Base-by-base conservation (phyloP, 1,140 invertebrate species). In the Paramacrobiotus metropolitanus region DNA sequence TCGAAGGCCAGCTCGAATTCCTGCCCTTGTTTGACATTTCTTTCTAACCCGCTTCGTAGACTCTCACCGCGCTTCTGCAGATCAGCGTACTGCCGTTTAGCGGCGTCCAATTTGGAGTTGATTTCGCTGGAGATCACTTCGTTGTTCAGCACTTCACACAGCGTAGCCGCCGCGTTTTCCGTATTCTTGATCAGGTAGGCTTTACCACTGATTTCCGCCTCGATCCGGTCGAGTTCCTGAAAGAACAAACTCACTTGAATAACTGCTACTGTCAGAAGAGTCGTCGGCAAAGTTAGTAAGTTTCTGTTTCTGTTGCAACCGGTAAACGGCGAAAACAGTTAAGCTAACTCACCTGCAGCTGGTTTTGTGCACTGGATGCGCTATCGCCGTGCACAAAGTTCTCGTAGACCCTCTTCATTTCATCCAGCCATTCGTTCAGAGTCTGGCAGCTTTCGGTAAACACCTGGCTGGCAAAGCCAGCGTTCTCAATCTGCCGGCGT, bases 61-160 rank as follows among this genome's bases (percentile, higher is more conserved):
- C 85, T 78, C n/a, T 81, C 84, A 28, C 72, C 61, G 65, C 70
- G 71, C 63, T 68, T 72, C 62, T 69, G 65, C 29, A 69, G 64
- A 55, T 74, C 72, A 59, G 61, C 63, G 30, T 71, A 65, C 31
- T 68, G 67, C 63, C 69, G 70, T 59, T 73, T 71, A 4, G 73
- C 61, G 30, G 63, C 82, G 0, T 81, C 77, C 24, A 95, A 76
- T 71, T 93, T 92, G 59, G 80, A 81, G 73, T 86, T 85, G 60
- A 95, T 87, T 71, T 96, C 90, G 29, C 83, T 83, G 63, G 85
- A 81, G 0, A 87, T 87, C 0, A 86, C 83, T 2, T 87, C 81
- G 73, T 95, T 90, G 62, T 86, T 86, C n/a, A 93, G 75, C 55
- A 90, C 86, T 62, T 86, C 82, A 68, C 83, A 86, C 0, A 96